Percentiles rank a stretch among this genome's conserved stretches.
Conservation (phyloP, 2,113 vertebrate genomes). For the Osmerus eperlanus region DNA sequence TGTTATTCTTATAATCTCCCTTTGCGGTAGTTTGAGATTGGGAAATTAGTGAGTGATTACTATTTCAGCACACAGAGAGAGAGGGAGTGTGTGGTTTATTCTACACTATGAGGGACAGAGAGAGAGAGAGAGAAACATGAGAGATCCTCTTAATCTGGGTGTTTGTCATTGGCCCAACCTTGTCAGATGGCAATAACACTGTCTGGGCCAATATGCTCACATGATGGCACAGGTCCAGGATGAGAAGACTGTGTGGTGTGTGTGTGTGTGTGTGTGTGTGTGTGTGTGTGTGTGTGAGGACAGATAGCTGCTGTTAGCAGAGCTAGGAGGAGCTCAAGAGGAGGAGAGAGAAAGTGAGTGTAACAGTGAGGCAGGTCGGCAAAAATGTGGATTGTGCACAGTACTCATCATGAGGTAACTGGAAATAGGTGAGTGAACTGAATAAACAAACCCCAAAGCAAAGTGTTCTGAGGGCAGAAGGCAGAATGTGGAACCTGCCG, state of each 20-base stretch:
- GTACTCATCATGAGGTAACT: too few species aligned
- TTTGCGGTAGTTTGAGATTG: not conserved
- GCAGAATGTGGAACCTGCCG: too few species aligned
- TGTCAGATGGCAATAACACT: conserved; percentile 17
- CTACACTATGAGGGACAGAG: not conserved
- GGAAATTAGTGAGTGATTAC: not conserved
- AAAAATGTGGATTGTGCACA: not conserved
- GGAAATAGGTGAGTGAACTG: too few species aligned
- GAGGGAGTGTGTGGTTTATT: not conserved
- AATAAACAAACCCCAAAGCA: too few species aligned
- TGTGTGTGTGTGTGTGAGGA: conserved; percentile 18
- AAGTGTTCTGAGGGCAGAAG: too few species aligned
- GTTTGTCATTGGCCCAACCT: not conserved
- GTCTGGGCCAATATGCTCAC: conserved; percentile 5
- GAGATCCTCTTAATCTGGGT: conserved; percentile 9
- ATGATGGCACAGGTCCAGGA: conserved; percentile 20
- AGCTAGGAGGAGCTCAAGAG: conserved; percentile 11
- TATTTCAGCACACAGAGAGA: not conserved
- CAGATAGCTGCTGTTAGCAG: conserved; percentile 15
- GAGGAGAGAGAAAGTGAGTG: not conserved
- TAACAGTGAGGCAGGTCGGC: not conserved
- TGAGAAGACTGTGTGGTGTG: conserved; percentile 11
- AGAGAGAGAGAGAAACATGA: not conserved
- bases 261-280: conserved; percentile 12
- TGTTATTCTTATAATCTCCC: not conserved